Conservation (phyloP, 35 echinoderm and acorn worm species). For the Lytechinus pictus region DNA sequence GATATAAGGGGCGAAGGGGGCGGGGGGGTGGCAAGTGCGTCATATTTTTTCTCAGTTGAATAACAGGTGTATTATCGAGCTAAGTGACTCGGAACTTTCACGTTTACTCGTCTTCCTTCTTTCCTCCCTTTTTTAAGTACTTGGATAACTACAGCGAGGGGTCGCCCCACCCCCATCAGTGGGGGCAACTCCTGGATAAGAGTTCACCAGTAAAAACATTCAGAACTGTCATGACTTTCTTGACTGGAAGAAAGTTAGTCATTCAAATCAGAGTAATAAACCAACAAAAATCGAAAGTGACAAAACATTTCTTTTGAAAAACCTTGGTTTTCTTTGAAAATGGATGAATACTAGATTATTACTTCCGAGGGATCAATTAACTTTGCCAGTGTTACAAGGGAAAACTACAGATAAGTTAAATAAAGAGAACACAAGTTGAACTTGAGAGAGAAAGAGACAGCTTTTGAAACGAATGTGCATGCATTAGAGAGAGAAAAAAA, state of each 20-base stretch:
- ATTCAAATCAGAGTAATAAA: neutral
- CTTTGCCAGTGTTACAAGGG: neutral
- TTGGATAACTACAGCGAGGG: no score
- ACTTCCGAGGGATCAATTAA: constrained; percentile 12
- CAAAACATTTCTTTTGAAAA: neutral
- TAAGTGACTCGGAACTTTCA: no score
- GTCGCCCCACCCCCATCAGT: no score
- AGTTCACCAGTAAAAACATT: no score
- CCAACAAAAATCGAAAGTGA: neutral
- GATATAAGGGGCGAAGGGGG: no score
- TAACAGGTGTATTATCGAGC: no score
- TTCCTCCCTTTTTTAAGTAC: no score
- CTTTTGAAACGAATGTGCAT: neutral
- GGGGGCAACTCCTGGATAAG: no score
- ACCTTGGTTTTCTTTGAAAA: neutral
- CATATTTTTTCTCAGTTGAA: no score
- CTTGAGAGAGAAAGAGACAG: neutral
- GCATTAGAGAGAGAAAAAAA: neutral
- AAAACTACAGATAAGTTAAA: neutral
- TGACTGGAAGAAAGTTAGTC: neutral
- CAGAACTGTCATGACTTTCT: neutral
- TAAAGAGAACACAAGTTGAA: neutral
- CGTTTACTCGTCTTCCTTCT: no score
- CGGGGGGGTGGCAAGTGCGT: no score
- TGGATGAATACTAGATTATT: neutral